A percentile compares a stretch with the other conserved stretches of the same genome.
Evolutionary conservation across 2,888 invertebrate species (phyloP).

Genomic region (Gryllus longicercus): DNA sequence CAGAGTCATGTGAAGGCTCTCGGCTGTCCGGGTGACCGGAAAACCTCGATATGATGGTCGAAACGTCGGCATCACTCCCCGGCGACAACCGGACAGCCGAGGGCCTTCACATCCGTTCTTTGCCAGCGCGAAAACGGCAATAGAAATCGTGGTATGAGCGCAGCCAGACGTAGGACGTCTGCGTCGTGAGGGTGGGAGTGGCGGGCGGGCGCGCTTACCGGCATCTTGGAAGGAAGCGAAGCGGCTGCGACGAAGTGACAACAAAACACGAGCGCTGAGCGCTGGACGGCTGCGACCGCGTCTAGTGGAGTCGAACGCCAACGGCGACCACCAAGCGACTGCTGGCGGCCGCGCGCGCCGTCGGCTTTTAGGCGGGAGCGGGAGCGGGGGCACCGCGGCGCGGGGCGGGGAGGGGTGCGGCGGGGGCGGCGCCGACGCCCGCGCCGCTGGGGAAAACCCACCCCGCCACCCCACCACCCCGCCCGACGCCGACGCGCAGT

Average conservation of each 20-base stretch:
- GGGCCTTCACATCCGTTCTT: too few relatives aligned
- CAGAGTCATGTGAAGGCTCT: too few relatives aligned
- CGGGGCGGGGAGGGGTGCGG: neutral
- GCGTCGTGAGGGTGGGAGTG: too few relatives aligned
- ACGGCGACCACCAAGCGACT: conserved; percentile 1
- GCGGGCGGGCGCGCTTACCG: neutral
- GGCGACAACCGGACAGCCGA: too few relatives aligned
- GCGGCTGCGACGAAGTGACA: neutral
- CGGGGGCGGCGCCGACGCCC: neutral
- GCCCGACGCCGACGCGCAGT: neutral
- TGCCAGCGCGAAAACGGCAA: too few relatives aligned
- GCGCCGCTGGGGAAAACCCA: neutral
- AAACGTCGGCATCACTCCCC: too few relatives aligned
- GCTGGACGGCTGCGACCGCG: neutral
- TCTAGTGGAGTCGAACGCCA: neutral
- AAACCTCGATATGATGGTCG: too few relatives aligned
- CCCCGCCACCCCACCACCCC: neutral
- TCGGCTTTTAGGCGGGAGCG: neutral
- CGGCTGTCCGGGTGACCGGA: too few relatives aligned
- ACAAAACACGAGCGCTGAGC: neutral
- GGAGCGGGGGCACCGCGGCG: neutral
- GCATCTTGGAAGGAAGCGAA: neutral
- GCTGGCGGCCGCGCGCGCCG: neutral
- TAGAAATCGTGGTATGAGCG: too few relatives aligned
- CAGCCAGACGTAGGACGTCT: too few relatives aligned